Base-by-base conservation (phyloP, 2,888 invertebrate genomes). In the Diarsia brunnea region DNA sequence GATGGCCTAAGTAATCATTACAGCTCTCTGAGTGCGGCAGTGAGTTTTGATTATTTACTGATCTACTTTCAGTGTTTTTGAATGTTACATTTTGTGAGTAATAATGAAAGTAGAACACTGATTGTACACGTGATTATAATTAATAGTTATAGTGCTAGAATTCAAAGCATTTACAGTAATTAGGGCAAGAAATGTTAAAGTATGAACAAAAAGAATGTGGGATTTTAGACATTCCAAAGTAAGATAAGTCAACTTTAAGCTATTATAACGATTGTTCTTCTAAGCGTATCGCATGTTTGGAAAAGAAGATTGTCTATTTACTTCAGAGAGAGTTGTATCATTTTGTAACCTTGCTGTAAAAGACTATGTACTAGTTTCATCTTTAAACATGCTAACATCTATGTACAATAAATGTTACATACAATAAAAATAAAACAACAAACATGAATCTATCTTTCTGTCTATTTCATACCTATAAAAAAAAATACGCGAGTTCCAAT, bases 51-150 rank as follows among this genome's bases (percentile, higher is more conserved):
- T 65, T 63, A 31, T 2, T n/a, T 12, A 27, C 16, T 47, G 43
- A 68, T 70, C 38, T 82, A 16, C 24, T 21, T 51, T 77, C n/a
- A 21, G 8, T 77, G 45, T 45, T 75, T 31, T 11, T 55, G 7
- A 5, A n/a, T 43, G 12, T 24, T 16, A 27, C 21, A 21, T 47
- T 1, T 75, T 72, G 12, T 47, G 24, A 75, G 58, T 31, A 4
- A 14, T 14, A 21, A 38, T 72, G 2, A 31, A 43, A 72, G 14
- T 11, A 38, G 24, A 73, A 73, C 16, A 8, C 14, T 55, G 19
- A 31, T 16, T 75, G 7, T 27, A 38, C 8, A 14, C 10, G 4
- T 12, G 27, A 19, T 43, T 24, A 38, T 61, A 12, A 38, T 75
- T 2, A 31, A 3, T 53, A 27, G 16, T 71, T 16, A 38, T 58